A percentile compares a stretch with the other conserved stretches of the same genome.
Evolutionary conservation across 2,888 invertebrate species (phyloP).

Genomic region (Ypsolopha scabrella): DNA sequence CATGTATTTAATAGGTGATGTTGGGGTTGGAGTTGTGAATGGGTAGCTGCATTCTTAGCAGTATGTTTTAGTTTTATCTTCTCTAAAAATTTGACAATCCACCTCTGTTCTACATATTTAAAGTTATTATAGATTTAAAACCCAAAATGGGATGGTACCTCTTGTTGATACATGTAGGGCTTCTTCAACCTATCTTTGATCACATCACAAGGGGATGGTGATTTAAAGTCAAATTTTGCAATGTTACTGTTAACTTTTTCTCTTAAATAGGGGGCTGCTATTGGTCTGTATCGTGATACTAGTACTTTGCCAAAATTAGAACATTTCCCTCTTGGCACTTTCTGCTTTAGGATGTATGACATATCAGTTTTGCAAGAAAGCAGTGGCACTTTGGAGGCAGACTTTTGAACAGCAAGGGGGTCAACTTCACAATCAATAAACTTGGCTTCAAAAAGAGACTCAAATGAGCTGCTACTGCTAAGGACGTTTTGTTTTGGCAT

Average conservation of each 20-base stretch:
- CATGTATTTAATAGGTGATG: neutral
- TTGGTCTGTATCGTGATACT: constrained; percentile 28
- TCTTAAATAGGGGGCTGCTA: constrained; percentile 39
- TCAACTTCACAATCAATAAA: constrained; percentile 20
- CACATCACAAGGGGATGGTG: constrained; percentile 47
- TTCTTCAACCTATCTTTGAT: constrained; percentile 32
- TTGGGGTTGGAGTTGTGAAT: neutral
- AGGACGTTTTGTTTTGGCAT: constrained; percentile 13
- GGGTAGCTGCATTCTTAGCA: neutral
- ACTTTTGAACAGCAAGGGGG: constrained; percentile 5
- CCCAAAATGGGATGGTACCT: neutral
- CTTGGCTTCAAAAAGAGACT: constrained; percentile 30
- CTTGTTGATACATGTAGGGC: constrained; percentile 11
- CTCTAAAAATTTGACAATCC: too few species aligned
- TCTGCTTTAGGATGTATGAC: constrained; percentile 35
- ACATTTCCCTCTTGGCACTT: constrained; percentile 29
- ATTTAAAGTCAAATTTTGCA: constrained; percentile 37
- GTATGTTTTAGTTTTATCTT: neutral
- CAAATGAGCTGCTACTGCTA: constrained; percentile 35
- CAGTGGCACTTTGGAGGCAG: constrained; percentile 17
- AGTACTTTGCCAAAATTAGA: constrained; percentile 49
- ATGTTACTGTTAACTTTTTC: constrained; percentile 23
- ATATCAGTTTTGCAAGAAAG: constrained; percentile 39
- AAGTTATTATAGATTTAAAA: too few species aligned
- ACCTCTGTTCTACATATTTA: too few species aligned